These are phyloP conservation scores for Agrotis puta DNA, from an alignment of 2,888 invertebrate genomes.

Conservation along the genomic window DNA sequence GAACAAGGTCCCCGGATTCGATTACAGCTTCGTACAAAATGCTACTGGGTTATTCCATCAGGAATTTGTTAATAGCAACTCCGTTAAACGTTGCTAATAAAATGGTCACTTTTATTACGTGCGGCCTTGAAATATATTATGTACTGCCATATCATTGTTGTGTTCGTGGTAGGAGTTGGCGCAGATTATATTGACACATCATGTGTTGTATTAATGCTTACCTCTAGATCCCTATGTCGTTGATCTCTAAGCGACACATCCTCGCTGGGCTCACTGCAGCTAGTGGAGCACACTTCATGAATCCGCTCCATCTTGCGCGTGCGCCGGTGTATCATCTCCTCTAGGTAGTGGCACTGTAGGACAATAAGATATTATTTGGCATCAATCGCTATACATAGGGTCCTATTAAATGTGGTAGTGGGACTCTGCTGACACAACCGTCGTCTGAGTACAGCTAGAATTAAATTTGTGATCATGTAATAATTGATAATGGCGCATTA, in stretches of 20 bases:
- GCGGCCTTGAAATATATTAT: no score
- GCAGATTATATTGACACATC: no score
- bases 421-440: not conserved
- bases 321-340: constrained; percentile 92
- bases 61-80: not conserved
- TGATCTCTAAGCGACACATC: constrained; percentile 93
- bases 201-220: constrained; percentile 13
- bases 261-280: constrained; percentile 95
- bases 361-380: not conserved
- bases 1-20: no score
- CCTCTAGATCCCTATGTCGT: constrained; percentile 65
- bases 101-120: no score
- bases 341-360: constrained; percentile 89
- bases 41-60: not conserved
- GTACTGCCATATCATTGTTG: no score
- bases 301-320: constrained; percentile 94
- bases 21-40: not conserved
- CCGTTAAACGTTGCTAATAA: no score
- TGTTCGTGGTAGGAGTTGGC: no score
- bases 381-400: not conserved
- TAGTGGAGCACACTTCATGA: constrained; percentile 92
- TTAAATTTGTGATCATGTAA: not conserved
- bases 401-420: not conserved
- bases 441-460: not conserved
- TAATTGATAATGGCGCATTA: not conserved